phyloP scores from a whole-genome alignment of 2,113 vertebrate species.

The Scomber colias region DNA sequence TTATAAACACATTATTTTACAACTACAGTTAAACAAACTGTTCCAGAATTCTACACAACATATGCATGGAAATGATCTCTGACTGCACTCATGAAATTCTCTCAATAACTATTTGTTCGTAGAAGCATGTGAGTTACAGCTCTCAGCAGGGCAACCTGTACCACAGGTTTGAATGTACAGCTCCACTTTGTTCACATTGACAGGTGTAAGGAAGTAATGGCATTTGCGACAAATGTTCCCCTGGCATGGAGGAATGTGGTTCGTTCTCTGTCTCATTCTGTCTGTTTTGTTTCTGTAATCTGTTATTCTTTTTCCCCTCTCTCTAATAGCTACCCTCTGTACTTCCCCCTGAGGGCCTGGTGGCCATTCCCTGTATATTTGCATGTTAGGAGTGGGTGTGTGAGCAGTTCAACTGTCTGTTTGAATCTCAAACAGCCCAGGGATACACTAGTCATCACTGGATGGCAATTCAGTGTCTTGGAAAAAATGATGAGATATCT shows the following conservation, averaged over 20 bases:
- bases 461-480: constrained; percentile 43
- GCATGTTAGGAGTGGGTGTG: constrained; percentile 80
- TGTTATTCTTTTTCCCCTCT: constrained; percentile 44
- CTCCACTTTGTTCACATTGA: constrained; percentile 13
- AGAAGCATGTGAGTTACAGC: background rate
- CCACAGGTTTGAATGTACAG: constrained; percentile 44
- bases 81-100: background rate
- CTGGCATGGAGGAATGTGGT: constrained; percentile 63
- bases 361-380: constrained; percentile 73
- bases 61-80: background rate
- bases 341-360: constrained; percentile 49
- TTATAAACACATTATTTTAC: background rate
- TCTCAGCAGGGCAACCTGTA: constrained; percentile 34
- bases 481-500: constrained; percentile 49
- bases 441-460: constrained; percentile 56
- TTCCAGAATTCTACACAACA: background rate
- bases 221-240: constrained; percentile 25
- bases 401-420: constrained; percentile 68
- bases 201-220: constrained; percentile 12
- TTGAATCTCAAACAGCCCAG: constrained; percentile 75
- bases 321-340: constrained; percentile 69
- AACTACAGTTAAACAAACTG: background rate
- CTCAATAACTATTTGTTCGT: too few species aligned
- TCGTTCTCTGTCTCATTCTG: constrained; percentile 32
- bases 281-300: constrained; percentile 60